Evolutionary conservation across 1,140 invertebrate genomes (phyloP).

Genomic region (Macrotrachela quadricornifera): DNA sequence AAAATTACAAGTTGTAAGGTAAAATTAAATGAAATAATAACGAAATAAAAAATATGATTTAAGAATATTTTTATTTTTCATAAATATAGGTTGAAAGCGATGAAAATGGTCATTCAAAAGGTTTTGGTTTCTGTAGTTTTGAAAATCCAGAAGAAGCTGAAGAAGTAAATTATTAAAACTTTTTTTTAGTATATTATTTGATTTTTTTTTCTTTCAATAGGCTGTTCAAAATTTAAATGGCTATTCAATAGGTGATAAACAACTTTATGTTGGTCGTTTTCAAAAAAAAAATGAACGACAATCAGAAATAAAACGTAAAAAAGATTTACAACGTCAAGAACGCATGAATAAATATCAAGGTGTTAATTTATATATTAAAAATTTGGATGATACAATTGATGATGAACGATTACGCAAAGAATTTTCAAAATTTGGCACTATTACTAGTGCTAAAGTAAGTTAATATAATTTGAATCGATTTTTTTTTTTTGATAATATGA

Average conservation of each 20-base stretch:
- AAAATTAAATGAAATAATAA: no score
- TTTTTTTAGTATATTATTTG: no score
- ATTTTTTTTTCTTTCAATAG: slow-evolving; percentile 25
- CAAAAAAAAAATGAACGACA: slow-evolving; percentile 96
- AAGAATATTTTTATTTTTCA: no score
- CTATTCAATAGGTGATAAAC: slow-evolving; percentile 59
- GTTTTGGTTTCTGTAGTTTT: slow-evolving; percentile 99
- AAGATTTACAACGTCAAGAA: slow-evolving; percentile 83
- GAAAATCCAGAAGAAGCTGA: slow-evolving; percentile 88
- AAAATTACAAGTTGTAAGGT: slow-evolving; percentile 73
- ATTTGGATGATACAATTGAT: slow-evolving; percentile 87
- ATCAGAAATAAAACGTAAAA: slow-evolving; percentile 80
- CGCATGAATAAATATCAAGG: slow-evolving; percentile 63
- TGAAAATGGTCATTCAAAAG: slow-evolving; percentile 70
- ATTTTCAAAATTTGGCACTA: slow-evolving; percentile 78
- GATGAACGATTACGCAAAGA: slow-evolving; percentile 80
- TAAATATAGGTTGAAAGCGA: slow-evolving; percentile 71
- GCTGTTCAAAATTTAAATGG: slow-evolving; percentile 66
- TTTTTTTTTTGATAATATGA: no score
- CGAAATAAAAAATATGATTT: no score
- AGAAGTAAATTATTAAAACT: slow-evolving; percentile 25
- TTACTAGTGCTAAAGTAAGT: slow-evolving; percentile 82
- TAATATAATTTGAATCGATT: no score
- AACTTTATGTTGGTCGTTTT: slow-evolving; percentile 56
- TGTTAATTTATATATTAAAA: slow-evolving; percentile 95